These are phyloP conservation scores for Aphelenchoides fujianensis DNA, from an alignment of 1,140 invertebrate species.

Conservation along the genomic window DNA sequence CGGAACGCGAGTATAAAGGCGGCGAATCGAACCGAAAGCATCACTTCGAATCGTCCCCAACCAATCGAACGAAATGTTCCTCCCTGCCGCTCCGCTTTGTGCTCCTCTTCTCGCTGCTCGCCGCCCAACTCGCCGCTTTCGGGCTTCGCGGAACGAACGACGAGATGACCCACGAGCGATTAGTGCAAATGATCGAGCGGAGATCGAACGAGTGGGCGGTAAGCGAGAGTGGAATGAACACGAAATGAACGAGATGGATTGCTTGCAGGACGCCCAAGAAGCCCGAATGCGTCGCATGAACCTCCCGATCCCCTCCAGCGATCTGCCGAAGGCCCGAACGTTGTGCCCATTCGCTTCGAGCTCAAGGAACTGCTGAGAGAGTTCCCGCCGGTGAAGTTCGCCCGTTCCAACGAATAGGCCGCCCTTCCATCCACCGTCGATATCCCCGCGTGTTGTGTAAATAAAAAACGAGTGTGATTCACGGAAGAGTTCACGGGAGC, in stretches of 20 bases:
- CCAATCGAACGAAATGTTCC: no score
- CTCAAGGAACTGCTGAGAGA: no score
- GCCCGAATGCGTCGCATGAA: background rate
- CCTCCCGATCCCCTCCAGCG: no score
- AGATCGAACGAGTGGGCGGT: conserved; percentile 2
- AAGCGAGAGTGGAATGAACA: background rate
- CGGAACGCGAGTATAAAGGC: background rate
- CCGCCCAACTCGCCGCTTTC: background rate
- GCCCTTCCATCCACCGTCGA: no score
- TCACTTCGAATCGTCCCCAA: background rate
- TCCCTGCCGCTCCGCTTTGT: background rate
- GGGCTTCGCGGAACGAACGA: background rate
- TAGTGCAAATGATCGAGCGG: background rate
- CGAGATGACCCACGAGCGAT: background rate
- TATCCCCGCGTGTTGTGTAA: no score
- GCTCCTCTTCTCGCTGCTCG: background rate
- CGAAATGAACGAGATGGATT: background rate
- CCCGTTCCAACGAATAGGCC: no score
- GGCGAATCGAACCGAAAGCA: background rate
- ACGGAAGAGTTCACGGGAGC: no score
- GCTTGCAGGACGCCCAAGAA: background rate
- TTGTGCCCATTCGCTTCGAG: no score
- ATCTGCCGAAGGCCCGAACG: no score
- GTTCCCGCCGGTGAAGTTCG: no score
- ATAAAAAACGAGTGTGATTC: no score